Evolutionary conservation across 2,797 vertebrate genomes (phyloP).

Genomic region (Gobio occitaniae): DNA sequence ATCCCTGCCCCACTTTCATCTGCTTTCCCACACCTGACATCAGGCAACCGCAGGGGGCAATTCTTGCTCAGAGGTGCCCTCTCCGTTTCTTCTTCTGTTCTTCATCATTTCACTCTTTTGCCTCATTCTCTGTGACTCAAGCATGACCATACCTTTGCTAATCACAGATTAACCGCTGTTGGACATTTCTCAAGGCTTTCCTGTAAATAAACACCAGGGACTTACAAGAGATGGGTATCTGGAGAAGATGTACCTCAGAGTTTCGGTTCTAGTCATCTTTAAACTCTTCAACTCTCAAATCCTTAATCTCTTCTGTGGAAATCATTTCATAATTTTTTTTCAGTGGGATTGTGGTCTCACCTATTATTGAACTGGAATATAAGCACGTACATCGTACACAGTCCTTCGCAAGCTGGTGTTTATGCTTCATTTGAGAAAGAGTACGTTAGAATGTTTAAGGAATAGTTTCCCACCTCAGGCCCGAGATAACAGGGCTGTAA

Average conservation of each 20-base stretch:
- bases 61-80: slow-evolving; percentile 53
- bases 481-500: neutral
- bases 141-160: slow-evolving; percentile 15
- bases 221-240: slow-evolving; percentile 28
- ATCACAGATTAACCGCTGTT: slow-evolving; percentile 70
- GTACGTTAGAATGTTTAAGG: neutral
- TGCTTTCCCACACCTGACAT: slow-evolving; percentile 81
- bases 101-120: neutral
- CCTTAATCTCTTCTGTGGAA: slow-evolving; percentile 31
- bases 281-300: slow-evolving; percentile 25
- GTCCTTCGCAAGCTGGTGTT: neutral
- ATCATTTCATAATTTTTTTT: slow-evolving; percentile 8
- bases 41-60: slow-evolving; percentile 74
- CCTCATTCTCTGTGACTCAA: slow-evolving; percentile 22
- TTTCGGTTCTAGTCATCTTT: slow-evolving; percentile 8
- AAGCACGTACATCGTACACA: neutral
- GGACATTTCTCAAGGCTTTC: slow-evolving; percentile 62
- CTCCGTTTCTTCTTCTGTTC: slow-evolving; percentile 10
- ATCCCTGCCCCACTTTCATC: slow-evolving; percentile 81
- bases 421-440: neutral
- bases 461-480: neutral
- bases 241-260: neutral
- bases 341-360: neutral
- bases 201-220: slow-evolving; percentile 68
- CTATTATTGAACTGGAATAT: neutral